Evolutionary conservation across 1,140 invertebrate species (phyloP).

Genomic region (Gyrodactylus bullatarudis): DNA sequence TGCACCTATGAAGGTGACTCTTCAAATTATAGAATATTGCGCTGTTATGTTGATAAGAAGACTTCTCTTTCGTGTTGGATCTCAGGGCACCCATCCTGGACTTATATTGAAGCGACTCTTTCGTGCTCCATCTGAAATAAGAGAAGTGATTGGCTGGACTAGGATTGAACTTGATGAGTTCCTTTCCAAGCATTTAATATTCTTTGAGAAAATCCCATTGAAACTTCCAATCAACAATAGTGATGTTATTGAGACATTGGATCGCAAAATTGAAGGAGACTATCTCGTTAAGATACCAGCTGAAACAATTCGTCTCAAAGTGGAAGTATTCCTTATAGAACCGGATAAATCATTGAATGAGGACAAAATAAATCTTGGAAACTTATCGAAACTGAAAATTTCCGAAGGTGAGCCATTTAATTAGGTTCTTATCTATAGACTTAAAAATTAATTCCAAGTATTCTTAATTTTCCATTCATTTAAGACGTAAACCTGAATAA

Average conservation of each 20-base stretch:
- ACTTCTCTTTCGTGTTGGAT: not conserved
- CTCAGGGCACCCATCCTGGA: not conserved
- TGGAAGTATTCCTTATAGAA: not conserved
- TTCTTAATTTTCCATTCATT: no score
- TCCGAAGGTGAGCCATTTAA: no score
- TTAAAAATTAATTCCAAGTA: no score
- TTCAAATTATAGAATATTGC: not conserved
- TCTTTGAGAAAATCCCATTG: constrained; percentile 12
- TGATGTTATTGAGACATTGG: not conserved
- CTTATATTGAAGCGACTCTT: not conserved
- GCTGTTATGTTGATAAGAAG: not conserved
- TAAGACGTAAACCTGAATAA: no score
- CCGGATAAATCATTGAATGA: not conserved
- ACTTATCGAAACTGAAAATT: no score
- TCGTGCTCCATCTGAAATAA: constrained; percentile 13
- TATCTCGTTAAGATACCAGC: not conserved
- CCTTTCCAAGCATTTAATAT: constrained; percentile 14
- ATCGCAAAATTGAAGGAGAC: not conserved
- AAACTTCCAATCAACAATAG: not conserved
- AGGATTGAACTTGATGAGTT: constrained; percentile 17
- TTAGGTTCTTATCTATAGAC: not conserved
- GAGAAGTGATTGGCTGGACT: constrained; percentile 18
- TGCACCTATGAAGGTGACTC: not conserved
- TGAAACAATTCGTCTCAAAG: not conserved
- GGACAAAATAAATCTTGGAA: no score